Percentiles rank a stretch among this genome's conserved stretches.
Evolutionary conservation across 2,113 vertebrate species (phyloP).

Genomic region (Salvator merianae): DNA sequence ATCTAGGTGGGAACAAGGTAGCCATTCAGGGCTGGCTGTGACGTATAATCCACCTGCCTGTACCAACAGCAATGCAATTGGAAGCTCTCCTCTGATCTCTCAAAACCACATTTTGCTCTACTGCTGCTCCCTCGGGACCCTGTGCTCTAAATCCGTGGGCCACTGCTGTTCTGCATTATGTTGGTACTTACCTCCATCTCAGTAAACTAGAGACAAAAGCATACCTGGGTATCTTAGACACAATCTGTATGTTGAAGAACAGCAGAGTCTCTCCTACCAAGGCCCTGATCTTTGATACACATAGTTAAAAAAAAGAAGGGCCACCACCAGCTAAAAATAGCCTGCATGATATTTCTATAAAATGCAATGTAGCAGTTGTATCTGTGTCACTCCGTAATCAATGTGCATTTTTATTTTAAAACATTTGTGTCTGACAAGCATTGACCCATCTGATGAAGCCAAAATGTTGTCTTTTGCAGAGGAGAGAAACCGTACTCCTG

Average conservation of each 20-base stretch:
- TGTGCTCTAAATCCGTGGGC: no score
- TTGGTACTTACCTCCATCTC: neutral
- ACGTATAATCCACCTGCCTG: neutral
- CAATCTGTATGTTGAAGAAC: neutral
- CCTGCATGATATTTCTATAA: neutral
- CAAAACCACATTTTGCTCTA: no score
- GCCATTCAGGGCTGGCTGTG: neutral
- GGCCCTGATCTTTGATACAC: neutral
- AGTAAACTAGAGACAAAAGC: neutral
- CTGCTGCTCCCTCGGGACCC: no score
- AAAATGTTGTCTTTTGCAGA: conserved; percentile 71
- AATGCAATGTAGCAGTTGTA: neutral
- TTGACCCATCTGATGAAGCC: conserved; percentile 24
- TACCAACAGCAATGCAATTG: no score
- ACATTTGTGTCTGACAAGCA: neutral
- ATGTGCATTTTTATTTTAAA: neutral
- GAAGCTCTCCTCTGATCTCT: no score
- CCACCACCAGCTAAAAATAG: neutral
- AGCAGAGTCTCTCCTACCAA: no score
- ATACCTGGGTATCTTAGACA: neutral
- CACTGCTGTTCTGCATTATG: neutral
- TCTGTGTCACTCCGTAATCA: neutral
- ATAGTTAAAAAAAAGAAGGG: neutral
- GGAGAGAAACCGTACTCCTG: conserved; percentile 95
- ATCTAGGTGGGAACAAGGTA: neutral